Conservation (phyloP, 1,140 invertebrate genomes). For the Drosophila persimilis region DNA sequence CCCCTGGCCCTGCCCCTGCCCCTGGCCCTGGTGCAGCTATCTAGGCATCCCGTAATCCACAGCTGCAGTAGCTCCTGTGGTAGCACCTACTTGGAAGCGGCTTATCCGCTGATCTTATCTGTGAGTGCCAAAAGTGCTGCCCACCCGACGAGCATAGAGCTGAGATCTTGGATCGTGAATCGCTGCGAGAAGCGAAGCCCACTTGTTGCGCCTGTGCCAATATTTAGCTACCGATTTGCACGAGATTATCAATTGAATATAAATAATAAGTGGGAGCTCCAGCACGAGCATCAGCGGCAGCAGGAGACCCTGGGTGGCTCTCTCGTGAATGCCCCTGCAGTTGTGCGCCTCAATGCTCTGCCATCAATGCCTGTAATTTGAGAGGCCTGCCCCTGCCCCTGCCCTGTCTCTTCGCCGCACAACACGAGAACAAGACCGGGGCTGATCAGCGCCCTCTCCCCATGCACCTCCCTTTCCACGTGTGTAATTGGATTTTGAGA, state of each 20-base stretch:
- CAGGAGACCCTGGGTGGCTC: conserved; percentile 54
- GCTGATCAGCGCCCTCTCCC: conserved; percentile 44
- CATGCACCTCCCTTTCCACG: conserved; percentile 20
- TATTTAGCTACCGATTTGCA: conserved; percentile 79
- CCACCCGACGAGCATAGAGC: conserved; percentile 26
- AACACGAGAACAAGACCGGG: conserved; percentile 8
- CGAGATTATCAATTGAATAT: conserved; percentile 80
- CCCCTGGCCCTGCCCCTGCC: not conserved
- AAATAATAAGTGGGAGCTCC: conserved; percentile 67
- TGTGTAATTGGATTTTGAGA: conserved; percentile 80
- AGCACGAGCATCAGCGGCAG: not conserved
- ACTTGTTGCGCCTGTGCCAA: conserved; percentile 75
- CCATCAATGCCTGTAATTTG: conserved; percentile 73
- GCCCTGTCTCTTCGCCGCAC: conserved; percentile 4
- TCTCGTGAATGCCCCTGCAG: conserved; percentile 42
- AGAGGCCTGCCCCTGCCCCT: conserved; percentile 38
- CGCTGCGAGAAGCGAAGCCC: conserved; percentile 38
- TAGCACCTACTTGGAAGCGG: conserved; percentile 46
- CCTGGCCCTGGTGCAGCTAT: conserved; percentile 1
- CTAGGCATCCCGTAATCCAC: conserved; percentile 28
- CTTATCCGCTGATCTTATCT: conserved; percentile 64
- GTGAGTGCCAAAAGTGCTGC: conserved; percentile 66
- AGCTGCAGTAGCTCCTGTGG: conserved; percentile 32
- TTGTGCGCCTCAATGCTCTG: conserved; percentile 65
- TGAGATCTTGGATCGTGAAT: conserved; percentile 14